Conservation (phyloP, 2,113 vertebrate genomes). For the Suncus etruscus region DNA sequence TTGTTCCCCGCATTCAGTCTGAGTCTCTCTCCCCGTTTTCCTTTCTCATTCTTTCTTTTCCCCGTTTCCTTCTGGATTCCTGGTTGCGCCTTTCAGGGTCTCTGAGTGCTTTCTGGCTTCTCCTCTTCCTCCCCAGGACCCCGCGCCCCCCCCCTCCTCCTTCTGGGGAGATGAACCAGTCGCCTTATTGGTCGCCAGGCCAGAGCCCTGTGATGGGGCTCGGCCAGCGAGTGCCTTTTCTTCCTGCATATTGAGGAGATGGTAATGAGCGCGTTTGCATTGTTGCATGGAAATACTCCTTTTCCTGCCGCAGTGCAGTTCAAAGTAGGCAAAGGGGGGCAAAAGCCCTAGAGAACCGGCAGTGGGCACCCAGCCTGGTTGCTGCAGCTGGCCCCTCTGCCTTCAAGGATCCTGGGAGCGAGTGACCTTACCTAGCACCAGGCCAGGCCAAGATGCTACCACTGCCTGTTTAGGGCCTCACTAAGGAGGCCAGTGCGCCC, state of each 20-base stretch:
- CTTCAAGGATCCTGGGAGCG: neutral
- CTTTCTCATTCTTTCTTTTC: too few species aligned
- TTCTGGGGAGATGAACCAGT: constrained; percentile 93
- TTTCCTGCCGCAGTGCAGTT: constrained; percentile 86
- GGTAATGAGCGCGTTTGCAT: constrained; percentile 99
- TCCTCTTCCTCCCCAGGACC: constrained; percentile 89
- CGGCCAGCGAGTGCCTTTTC: constrained; percentile 93
- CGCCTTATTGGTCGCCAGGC: constrained; percentile 98
- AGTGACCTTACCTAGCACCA: neutral
- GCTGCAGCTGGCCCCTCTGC: neutral
- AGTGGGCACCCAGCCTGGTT: neutral
- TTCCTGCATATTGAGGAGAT: constrained; percentile 99
- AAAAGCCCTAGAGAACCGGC: neutral
- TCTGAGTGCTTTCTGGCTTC: constrained; percentile 89
- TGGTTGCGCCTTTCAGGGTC: constrained; percentile 81
- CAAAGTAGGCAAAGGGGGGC: neutral
- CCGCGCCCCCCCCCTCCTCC: constrained; percentile 12
- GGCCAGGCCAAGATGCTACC: neutral
- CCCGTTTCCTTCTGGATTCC: neutral
- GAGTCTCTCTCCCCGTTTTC: neutral
- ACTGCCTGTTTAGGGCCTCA: constrained; percentile 48
- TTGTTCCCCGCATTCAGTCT: neutral
- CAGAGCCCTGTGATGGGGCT: constrained; percentile 94
- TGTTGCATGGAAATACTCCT: constrained; percentile 97
- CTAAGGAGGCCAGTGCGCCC: constrained; percentile 72